Percentiles rank a stretch among this genome's conserved stretches.
phyloP scores from a whole-genome alignment of 2,888 invertebrate genomes.

The Esperia sulphurella region DNA sequence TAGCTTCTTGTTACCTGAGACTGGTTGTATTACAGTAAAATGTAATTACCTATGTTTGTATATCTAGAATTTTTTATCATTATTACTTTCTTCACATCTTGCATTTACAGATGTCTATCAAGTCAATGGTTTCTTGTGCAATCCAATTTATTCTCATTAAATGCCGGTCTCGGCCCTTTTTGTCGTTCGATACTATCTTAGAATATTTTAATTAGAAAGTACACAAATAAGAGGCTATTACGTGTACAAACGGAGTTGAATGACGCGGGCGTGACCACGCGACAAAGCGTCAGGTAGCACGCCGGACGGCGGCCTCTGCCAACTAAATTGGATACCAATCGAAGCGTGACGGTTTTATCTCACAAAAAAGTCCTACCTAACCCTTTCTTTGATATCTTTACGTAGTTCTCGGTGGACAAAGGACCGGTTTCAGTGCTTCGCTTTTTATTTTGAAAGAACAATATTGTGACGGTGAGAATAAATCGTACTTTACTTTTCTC shows the following conservation, averaged over 20 bases:
- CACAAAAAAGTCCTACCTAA: conserved; percentile 46
- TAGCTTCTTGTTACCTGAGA: conserved; percentile 3
- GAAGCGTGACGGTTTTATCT: conserved; percentile 64
- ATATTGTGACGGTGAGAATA: conserved; percentile 22
- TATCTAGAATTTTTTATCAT: too few species aligned
- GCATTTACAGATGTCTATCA: too few species aligned
- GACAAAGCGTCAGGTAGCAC: conserved; percentile 57
- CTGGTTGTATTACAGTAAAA: too few species aligned
- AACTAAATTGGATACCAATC: conserved; percentile 70
- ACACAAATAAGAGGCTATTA: conserved; percentile 62
- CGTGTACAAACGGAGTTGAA: conserved; percentile 41
- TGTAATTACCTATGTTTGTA: too few species aligned
- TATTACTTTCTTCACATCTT: too few species aligned
- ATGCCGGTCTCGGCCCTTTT: conserved; percentile 30
- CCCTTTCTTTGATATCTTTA: conserved; percentile 57
- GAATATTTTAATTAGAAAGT: conserved; percentile 66
- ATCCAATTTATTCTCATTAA: conserved; percentile 54
- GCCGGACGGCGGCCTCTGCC: conserved; percentile 42
- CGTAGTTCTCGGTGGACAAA: conserved; percentile 57
- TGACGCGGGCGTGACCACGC: conserved; percentile 53
- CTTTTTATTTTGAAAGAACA: conserved; percentile 29
- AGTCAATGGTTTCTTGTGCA: conserved; percentile 10
- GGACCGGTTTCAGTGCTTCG: conserved; percentile 31
- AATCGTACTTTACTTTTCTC: not conserved
- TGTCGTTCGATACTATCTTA: conserved; percentile 35